These are phyloP conservation scores for Nibea coibor DNA, from an alignment of 2,113 vertebrate species.

Conservation along the genomic window DNA sequence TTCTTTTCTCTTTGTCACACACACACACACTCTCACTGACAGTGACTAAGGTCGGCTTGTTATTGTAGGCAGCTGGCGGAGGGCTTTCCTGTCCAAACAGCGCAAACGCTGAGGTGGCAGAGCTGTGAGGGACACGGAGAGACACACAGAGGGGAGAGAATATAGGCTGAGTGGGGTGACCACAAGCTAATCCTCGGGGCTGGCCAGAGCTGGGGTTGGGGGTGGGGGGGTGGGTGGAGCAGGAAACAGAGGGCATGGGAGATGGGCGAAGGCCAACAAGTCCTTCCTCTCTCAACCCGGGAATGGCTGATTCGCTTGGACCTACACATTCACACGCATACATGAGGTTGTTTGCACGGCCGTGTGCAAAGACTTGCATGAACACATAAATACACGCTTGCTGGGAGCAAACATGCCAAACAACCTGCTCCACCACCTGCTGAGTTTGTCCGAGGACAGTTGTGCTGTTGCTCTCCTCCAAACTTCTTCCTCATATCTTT, in stretches of 20 bases:
- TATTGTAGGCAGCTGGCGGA: conserved; percentile 78
- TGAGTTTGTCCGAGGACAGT: conserved; percentile 20
- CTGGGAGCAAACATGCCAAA: conserved; percentile 1
- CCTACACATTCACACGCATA: conserved; percentile 11
- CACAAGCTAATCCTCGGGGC: conserved; percentile 64
- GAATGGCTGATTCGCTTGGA: conserved; percentile 8
- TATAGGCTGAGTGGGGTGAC: conserved; percentile 65
- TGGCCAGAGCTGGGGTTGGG: background rate
- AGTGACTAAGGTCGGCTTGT: conserved; percentile 71
- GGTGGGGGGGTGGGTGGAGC: conserved; percentile 28
- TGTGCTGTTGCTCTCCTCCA: background rate
- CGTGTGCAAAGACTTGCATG: conserved; percentile 11
- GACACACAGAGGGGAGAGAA: conserved; percentile 57
- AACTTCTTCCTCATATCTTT: background rate
- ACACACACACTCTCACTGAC: conserved; percentile 40
- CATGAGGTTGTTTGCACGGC: background rate
- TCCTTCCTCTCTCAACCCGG: conserved; percentile 55
- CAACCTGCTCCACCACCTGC: conserved; percentile 27
- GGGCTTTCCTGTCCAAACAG: conserved; percentile 81
- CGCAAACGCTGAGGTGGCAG: conserved; percentile 81
- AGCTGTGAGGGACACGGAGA: conserved; percentile 65
- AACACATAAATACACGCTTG: conserved; percentile 2
- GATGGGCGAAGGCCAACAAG: conserved; percentile 45
- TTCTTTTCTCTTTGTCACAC: background rate
- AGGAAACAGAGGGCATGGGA: conserved; percentile 68